Evolutionary conservation across 92 coral and sea anemone species (phyloP).

Genomic region (Palythoa grandiflora): DNA sequence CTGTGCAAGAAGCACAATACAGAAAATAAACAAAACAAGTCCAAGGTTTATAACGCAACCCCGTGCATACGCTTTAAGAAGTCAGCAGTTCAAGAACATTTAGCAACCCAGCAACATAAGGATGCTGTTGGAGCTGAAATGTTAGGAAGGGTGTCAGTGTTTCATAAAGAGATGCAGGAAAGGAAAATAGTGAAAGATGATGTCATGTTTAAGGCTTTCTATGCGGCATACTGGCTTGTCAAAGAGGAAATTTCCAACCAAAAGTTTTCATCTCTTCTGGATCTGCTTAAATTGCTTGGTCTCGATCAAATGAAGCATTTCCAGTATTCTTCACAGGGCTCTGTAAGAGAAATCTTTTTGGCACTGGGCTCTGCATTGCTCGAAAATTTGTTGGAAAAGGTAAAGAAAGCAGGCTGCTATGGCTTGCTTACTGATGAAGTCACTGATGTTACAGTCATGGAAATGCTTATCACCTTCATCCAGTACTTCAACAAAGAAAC

Average conservation of each 20-base stretch:
- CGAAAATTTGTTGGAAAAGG: slow-evolving; percentile 40
- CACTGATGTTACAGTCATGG: slow-evolving; percentile 48
- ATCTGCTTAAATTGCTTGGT: slow-evolving; percentile 12
- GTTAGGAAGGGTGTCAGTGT: slow-evolving; percentile 30
- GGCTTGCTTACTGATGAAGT: slow-evolving; percentile 59
- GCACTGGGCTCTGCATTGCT: slow-evolving; percentile 47
- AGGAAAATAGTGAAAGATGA: slow-evolving; percentile 39
- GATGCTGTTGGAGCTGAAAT: slow-evolving; percentile 37
- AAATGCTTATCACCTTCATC: slow-evolving; percentile 41
- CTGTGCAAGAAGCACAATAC: slow-evolving; percentile 20
- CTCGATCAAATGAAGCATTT: slow-evolving; percentile 62
- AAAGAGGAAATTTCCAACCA: slow-evolving; percentile 48
- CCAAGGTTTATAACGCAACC: slow-evolving; percentile 4
- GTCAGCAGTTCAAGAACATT: neutral
- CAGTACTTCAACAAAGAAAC: slow-evolving; percentile 38
- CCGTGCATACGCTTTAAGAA: slow-evolving; percentile 17
- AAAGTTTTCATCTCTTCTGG: slow-evolving; percentile 15
- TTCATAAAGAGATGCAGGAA: slow-evolving; percentile 38
- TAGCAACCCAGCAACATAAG: slow-evolving; percentile 34
- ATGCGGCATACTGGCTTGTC: slow-evolving; percentile 31
- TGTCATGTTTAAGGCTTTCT: slow-evolving; percentile 49
- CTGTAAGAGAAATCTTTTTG: slow-evolving; percentile 53
- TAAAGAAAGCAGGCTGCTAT: slow-evolving; percentile 54
- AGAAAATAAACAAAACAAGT: slow-evolving; percentile 4
- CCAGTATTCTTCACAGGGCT: slow-evolving; percentile 53